Evolutionary conservation across 2,888 invertebrate species (phyloP), one percentile per base, ranked within the genome.

Genomic region (Euspilapteryx auroguttella): DNA sequence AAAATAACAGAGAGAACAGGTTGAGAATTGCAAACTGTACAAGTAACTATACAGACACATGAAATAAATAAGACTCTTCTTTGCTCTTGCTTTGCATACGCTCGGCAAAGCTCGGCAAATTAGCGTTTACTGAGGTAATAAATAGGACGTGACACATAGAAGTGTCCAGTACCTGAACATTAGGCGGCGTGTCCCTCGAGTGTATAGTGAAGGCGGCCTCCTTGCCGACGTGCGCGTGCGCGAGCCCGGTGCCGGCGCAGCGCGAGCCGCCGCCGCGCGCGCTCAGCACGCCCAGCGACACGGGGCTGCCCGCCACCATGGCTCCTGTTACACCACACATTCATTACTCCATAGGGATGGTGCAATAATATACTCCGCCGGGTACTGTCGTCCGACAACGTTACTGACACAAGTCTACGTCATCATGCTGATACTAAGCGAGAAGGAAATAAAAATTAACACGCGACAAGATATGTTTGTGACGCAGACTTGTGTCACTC

Each of bases 181-280:
- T 80, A 2, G 86, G 86, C 38, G 80, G 69, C 3, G 76, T 49
- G 24, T 79, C 75, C 0, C 51, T 68, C 35, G 69, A 69, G 40
- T 79, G 79, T 37, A 87, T 85, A 4, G 83, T 85, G 44, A 87
- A 86, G 3, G 83, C 83, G 8, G 85, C 81, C 42, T 85, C 82
- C 42, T 86, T 86, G 29, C 85, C 86, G 14, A 86, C 81, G 48
- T 84, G 83, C 28, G 83, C 85, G 21, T 80, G 79, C 48, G 83
- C 83, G 1, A 86, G 63, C 0, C 86, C 86, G 24, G 83, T 83
- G 25, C 86, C 86, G 2, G 79, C 78, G 14, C 86, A 86, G 3
- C 84, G 58, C 7, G 79, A 73, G 22, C 71, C 76, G 7, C 76
- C 65, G 23, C 59, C 55, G 21, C 62, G 55, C 0, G 52, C 53